A percentile compares a stretch with the other conserved stretches of the same genome.
Evolutionary conservation across 2,797 vertebrate genomes (phyloP).

Genomic region (Ataeniobius toweri): DNA sequence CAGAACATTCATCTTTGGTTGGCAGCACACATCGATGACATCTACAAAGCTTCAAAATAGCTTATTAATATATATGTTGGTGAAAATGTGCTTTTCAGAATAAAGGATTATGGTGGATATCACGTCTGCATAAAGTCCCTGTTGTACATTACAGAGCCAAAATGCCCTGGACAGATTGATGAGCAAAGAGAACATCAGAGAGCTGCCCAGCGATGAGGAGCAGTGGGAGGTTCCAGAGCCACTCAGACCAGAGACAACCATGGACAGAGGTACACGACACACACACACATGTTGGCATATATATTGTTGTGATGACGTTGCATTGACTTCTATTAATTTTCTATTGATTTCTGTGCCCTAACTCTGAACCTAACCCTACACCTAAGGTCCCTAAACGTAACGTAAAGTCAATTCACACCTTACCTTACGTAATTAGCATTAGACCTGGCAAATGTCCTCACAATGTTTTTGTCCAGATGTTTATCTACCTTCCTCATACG

Average conservation of each 20-base stretch:
- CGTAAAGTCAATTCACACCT: too few relatives aligned
- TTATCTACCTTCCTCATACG: too few relatives aligned
- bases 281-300: not conserved
- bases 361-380: too few relatives aligned
- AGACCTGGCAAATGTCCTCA: too few relatives aligned
- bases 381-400: too few relatives aligned
- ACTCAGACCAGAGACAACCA: slow-evolving; percentile 37
- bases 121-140: not conserved
- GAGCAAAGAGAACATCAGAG: slow-evolving; percentile 67
- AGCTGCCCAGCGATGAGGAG: slow-evolving; percentile 75
- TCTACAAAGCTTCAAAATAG: not conserved
- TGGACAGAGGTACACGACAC: slow-evolving; percentile 59
- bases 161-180: slow-evolving; percentile 69
- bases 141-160: slow-evolving; percentile 56
- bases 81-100: not conserved
- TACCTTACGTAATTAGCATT: too few relatives aligned
- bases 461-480: too few relatives aligned
- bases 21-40: not conserved
- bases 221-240: slow-evolving; percentile 81
- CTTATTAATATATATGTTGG: not conserved
- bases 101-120: not conserved
- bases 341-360: too few relatives aligned
- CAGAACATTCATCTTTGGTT: not conserved
- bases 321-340: too few relatives aligned
- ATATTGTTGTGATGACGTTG: too few relatives aligned